These are phyloP conservation scores for Synodontis membranacea DNA, from an alignment of 2,113 vertebrate genomes.

Conservation along the genomic window DNA sequence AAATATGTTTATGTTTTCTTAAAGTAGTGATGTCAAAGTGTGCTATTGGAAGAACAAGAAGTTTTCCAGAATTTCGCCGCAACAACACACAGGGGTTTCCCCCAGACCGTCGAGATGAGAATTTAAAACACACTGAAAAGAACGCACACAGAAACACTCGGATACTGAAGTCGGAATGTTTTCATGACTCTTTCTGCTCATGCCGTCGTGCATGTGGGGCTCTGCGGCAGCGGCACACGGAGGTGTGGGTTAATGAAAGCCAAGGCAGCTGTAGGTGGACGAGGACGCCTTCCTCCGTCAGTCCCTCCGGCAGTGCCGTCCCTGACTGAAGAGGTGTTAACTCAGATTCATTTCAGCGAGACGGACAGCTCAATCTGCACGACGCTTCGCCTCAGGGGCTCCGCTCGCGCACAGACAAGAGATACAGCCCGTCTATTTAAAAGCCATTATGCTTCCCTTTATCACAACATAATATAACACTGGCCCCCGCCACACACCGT, in stretches of 20 bases:
- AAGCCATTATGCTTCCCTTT: slow-evolving; percentile 82
- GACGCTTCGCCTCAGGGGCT: slow-evolving; percentile 75
- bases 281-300: slow-evolving; percentile 22
- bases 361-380: slow-evolving; percentile 83
- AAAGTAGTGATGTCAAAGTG: neutral
- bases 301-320: slow-evolving; percentile 61
- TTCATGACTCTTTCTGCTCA: neutral
- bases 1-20: neutral
- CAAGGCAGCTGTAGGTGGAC: slow-evolving; percentile 48
- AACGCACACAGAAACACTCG: neutral
- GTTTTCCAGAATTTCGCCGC: neutral
- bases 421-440: slow-evolving; percentile 74
- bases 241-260: slow-evolving; percentile 48
- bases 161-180: neutral
- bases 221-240: neutral
- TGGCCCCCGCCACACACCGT: slow-evolving; percentile 56
- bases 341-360: slow-evolving; percentile 80
- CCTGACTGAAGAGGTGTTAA: slow-evolving; percentile 74
- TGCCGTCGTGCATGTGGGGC: slow-evolving; percentile 14
- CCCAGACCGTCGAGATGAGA: neutral
- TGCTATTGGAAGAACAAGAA: neutral
- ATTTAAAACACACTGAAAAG: neutral
- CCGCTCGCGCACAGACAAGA: slow-evolving; percentile 71
- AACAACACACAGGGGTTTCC: neutral
- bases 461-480: slow-evolving; percentile 81